Evolutionary conservation across 2,797 vertebrate genomes (phyloP).

Genomic region (Nothura maculosa): DNA sequence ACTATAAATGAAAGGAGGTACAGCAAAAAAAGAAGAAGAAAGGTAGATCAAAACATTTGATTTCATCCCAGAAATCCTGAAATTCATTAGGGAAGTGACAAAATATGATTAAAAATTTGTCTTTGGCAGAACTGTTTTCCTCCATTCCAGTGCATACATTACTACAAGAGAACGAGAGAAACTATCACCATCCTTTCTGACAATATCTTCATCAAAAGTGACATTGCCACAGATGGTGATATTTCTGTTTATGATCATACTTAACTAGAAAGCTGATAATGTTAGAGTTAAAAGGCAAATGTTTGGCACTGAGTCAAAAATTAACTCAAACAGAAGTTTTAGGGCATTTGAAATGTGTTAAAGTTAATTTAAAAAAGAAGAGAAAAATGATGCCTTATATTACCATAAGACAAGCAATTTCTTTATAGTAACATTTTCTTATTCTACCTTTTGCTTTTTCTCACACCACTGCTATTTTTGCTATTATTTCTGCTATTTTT

Average conservation of each 20-base stretch:
- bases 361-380: not conserved
- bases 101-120: not conserved
- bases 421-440: not conserved
- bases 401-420: not conserved
- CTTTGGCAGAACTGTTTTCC: not conserved
- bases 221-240: constrained; percentile 34
- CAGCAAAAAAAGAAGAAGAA: rapidly evolving
- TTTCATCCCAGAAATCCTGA: not conserved
- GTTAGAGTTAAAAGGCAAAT: constrained; percentile 27
- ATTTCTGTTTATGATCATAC: constrained; percentile 63
- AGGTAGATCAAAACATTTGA: not conserved
- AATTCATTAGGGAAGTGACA: not conserved
- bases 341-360: not conserved
- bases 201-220: not conserved
- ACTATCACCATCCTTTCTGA: constrained; percentile 20
- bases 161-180: not conserved
- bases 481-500: not conserved
- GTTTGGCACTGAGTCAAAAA: constrained; percentile 21
- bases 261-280: constrained; percentile 39
- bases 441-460: not conserved
- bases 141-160: not conserved
- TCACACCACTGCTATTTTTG: not conserved
- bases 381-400: not conserved
- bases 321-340: constrained; percentile 24
- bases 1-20: not conserved